These are phyloP conservation scores for Alosa alosa DNA, from an alignment of 2,113 vertebrate species.

Conservation along the genomic window DNA sequence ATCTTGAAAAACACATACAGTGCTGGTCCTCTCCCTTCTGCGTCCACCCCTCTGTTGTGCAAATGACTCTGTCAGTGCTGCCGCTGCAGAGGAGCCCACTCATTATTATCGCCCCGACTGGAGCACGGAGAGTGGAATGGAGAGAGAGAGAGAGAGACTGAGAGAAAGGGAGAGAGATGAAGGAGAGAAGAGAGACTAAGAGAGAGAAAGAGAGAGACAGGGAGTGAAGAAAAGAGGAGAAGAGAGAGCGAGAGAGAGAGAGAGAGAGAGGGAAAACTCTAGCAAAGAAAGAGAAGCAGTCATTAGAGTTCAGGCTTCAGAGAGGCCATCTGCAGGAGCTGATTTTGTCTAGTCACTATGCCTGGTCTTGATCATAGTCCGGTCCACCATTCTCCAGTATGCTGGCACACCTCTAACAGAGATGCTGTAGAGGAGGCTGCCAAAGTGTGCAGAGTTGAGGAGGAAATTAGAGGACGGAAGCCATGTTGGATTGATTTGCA, in stretches of 20 bases:
- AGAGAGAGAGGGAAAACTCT: not conserved
- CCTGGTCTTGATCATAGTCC: too few relatives aligned
- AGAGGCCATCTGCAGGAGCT: too few relatives aligned
- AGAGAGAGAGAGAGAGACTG: not conserved
- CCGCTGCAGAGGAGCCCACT: not conserved
- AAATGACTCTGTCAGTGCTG: not conserved
- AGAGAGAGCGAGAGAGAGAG: not conserved
- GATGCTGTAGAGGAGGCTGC: too few relatives aligned
- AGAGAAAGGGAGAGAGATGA: not conserved
- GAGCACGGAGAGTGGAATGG: not conserved
- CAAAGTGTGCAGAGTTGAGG: too few relatives aligned
- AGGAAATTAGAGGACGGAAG: too few relatives aligned
- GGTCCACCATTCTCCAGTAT: too few relatives aligned
- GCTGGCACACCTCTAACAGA: too few relatives aligned
- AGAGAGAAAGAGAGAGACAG: conserved; percentile 64
- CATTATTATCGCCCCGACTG: not conserved
- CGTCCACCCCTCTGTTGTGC: not conserved
- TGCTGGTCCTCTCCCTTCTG: not conserved
- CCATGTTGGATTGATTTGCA: too few relatives aligned
- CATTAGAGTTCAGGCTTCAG: conserved; percentile 2
- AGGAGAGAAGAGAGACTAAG: not conserved
- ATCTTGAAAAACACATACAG: not conserved
- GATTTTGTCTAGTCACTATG: too few relatives aligned
- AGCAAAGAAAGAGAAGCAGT: not conserved
- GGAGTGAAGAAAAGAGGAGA: not conserved